Conservation (phyloP, 1,140 invertebrate genomes). For the Centruroides sculpturatus region DNA sequence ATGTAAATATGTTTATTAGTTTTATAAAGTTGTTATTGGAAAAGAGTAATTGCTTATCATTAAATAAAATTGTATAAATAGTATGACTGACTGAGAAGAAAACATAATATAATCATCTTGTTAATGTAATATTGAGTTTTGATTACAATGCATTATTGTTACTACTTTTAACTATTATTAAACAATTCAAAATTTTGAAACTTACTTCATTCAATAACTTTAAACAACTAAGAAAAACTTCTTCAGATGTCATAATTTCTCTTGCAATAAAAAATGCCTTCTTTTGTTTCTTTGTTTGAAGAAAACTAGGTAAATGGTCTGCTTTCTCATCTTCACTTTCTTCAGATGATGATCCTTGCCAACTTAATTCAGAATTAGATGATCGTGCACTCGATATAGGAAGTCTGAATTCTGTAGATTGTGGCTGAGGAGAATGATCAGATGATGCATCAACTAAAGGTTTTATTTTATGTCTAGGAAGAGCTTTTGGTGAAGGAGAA, state of each 20-base stretch:
- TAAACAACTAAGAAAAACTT: constrained; percentile 50
- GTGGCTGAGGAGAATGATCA: not conserved
- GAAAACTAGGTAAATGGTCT: not conserved
- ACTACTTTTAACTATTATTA: no score
- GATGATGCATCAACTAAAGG: not conserved
- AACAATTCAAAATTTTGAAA: not conserved
- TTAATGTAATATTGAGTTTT: no score
- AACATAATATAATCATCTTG: no score
- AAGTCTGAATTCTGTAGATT: not conserved
- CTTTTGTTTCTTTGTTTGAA: constrained; percentile 20
- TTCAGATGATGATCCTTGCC: constrained; percentile 16
- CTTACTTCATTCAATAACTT: constrained; percentile 46
- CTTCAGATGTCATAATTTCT: constrained; percentile 53
- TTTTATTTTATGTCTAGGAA: not conserved
- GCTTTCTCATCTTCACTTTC: constrained; percentile 14
- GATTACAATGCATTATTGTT: no score
- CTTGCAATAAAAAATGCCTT: constrained; percentile 40
- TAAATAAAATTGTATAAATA: no score
- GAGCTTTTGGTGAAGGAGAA: not conserved
- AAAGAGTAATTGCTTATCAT: no score
- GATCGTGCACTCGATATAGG: constrained; percentile 3
- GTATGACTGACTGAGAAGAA: no score
- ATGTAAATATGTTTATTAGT: no score
- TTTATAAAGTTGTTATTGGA: no score
- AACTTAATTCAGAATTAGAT: constrained; percentile 12